phyloP scores from a whole-genome alignment of 2,797 vertebrate species.

The Chrosomus eos region DNA sequence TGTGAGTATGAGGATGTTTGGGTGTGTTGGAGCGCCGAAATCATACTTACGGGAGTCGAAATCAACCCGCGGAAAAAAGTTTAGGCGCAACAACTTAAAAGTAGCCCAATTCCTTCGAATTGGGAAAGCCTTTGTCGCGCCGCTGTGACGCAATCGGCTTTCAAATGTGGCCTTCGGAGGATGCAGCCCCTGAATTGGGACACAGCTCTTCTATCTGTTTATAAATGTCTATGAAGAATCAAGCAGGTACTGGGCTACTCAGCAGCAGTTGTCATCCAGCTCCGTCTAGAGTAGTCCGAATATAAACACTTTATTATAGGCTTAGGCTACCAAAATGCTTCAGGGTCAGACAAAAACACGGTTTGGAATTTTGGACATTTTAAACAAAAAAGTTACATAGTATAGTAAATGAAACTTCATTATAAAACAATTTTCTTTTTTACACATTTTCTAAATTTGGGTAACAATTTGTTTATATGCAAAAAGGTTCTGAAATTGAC shows the following conservation, averaged over 20 bases:
- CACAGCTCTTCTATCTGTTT: neutral
- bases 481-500: neutral
- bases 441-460: neutral
- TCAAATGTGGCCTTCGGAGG: too few species aligned
- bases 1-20: too few species aligned
- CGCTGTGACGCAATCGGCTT: too few species aligned
- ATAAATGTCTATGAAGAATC: neutral
- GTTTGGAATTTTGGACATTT: neutral
- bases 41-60: too few species aligned
- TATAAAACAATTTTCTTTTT: neutral
- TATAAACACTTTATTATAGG: neutral
- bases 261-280: neutral
- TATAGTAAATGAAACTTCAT: neutral
- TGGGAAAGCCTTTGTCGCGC: too few species aligned
- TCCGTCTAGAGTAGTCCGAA: neutral
- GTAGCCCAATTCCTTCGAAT: too few species aligned
- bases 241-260: neutral
- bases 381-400: neutral
- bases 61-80: too few species aligned
- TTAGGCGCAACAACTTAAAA: too few species aligned
- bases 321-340: too few species aligned
- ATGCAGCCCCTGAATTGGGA: too few species aligned
- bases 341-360: neutral
- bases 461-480: neutral
- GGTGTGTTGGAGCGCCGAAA: too few species aligned